Evolutionary conservation across 2,888 invertebrate species (phyloP).

Genomic region (Apoda limacodes): DNA sequence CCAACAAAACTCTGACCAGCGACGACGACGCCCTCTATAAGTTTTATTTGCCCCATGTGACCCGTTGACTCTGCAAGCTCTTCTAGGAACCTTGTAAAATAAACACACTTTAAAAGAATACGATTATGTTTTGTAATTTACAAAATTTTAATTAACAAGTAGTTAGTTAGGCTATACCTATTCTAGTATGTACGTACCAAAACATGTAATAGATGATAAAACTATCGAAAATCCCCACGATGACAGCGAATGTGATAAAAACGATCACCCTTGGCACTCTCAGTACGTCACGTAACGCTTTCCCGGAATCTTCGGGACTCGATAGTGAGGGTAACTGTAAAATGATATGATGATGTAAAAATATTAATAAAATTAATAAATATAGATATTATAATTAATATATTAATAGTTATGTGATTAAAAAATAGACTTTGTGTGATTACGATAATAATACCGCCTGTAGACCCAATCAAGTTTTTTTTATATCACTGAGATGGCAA

Average conservation of each 20-base stretch:
- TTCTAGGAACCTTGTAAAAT: slow-evolving; percentile 75
- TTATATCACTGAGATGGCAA: too few species aligned
- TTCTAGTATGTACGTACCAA: slow-evolving; percentile 71
- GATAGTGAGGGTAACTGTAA: slow-evolving; percentile 77
- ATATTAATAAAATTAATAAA: too few species aligned
- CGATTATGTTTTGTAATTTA: too few species aligned
- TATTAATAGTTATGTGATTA: too few species aligned
- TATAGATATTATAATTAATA: too few species aligned
- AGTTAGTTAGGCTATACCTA: too few species aligned
- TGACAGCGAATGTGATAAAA: slow-evolving; percentile 79
- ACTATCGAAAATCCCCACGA: slow-evolving; percentile 83
- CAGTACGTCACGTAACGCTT: slow-evolving; percentile 73
- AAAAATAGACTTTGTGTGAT: too few species aligned
- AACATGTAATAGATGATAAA: slow-evolving; percentile 86
- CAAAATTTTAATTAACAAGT: too few species aligned
- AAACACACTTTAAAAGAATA: slow-evolving; percentile 3
- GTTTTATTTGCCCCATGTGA: slow-evolving; percentile 74
- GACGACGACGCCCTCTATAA: slow-evolving; percentile 83
- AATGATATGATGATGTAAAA: too few species aligned
- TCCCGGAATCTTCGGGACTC: slow-evolving; percentile 75
- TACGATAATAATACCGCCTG: too few species aligned
- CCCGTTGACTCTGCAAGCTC: slow-evolving; percentile 76
- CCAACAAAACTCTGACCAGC: slow-evolving; percentile 84
- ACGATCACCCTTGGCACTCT: slow-evolving; percentile 73
- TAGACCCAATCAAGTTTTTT: too few species aligned